Base-by-base conservation (phyloP, 1,140 invertebrate species). In the Ptiloglossa arizonensis region DNA sequence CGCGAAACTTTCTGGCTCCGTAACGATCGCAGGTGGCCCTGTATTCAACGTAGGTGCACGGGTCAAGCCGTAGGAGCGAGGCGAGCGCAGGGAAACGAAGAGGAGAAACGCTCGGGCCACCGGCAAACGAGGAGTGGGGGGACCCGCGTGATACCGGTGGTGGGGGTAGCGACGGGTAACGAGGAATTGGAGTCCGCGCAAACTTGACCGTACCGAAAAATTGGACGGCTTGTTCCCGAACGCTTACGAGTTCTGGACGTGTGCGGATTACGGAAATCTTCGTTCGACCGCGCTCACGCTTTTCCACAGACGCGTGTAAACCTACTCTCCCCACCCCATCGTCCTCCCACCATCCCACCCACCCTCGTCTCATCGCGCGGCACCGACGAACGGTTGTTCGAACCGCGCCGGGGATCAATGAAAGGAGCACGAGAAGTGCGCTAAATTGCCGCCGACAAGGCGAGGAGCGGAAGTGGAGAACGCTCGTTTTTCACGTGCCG, bases 181-280 rank as follows among this genome's bases (percentile, higher is more conserved):
- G 75, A 79, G 71, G 80, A 82, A 79, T 82, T 81, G 82, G 75
- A 89, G 79, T 86, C 62, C 79, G 81, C 80, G 86, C 83, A 89
- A 89, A 90, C 88, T 89, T 89, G 86, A 82, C 87, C 88, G 85
- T 85, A 89, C 85, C 87, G 87, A 85, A 83, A 86, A 89, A 89
- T 90, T 89, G 88, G 83, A 89, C 83, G 87, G 79, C 87, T 87
- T 86, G 82, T 86, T 86, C 79, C n/a, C 66, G 77, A 81, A 84
- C 83, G 86, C 83, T 87, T 87, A 87, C 86, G 83, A 87, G 83
- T 86, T 87, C 57, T 54, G 81, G 60, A 87, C 87, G 87, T 87
- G 87, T 79, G 81, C 66, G 79, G 86, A 84, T 86, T 87, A 86
- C 86, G 68, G 76, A 84, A 44, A 67, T 83, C 60, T 70, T 71